phyloP scores from a whole-genome alignment of 2,797 vertebrate genomes.

The Pipistrellus pygmaeus region DNA sequence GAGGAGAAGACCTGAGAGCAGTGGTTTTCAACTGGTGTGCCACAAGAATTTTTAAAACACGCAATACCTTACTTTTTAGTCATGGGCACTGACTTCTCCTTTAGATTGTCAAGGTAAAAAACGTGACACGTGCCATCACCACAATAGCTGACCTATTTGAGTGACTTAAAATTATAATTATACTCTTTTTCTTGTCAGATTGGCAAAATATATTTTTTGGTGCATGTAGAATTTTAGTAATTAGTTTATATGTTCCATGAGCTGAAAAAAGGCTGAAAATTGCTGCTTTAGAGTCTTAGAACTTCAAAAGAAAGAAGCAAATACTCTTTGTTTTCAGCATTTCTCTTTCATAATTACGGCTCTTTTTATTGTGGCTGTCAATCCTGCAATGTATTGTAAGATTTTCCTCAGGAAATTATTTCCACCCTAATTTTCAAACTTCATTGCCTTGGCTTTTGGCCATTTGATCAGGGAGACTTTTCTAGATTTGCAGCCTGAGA shows the following conservation, averaged over 20 bases:
- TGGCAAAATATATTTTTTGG: not conserved
- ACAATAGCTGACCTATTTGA: not conserved
- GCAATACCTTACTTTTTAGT: not conserved
- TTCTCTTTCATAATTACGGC: not conserved
- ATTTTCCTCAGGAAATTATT: constrained; percentile 48
- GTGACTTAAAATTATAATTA: not conserved
- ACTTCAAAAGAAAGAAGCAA: not conserved
- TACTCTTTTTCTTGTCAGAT: not conserved
- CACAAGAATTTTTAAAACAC: not conserved
- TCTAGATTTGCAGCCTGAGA: not conserved
- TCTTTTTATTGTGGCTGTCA: not conserved
- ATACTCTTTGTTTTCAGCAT: not conserved
- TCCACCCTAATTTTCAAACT: not conserved
- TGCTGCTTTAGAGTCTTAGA: not conserved
- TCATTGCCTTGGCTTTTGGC: not conserved
- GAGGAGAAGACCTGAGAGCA: not conserved
- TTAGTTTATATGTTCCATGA: not conserved
- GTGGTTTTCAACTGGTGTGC: not conserved
- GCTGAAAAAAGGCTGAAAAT: not conserved
- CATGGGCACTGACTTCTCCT: not conserved
- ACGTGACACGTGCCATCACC: not conserved
- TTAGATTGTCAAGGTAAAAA: not conserved
- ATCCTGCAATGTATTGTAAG: not conserved
- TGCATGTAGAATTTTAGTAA: not conserved
- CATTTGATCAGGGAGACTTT: not conserved